phyloP scores from a whole-genome alignment of 2,113 vertebrate genomes.

The Globicephala melas region DNA sequence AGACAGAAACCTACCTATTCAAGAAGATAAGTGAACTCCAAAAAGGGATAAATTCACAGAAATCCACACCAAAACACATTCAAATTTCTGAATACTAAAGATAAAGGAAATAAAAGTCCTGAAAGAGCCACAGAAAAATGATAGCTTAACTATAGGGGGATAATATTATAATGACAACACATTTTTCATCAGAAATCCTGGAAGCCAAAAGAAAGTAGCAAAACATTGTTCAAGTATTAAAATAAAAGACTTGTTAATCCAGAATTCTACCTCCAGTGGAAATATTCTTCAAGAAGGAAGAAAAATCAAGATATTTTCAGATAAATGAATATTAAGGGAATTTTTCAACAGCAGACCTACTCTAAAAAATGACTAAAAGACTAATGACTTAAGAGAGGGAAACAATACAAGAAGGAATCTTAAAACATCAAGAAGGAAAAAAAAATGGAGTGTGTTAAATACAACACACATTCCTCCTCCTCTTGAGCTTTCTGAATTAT shows the following conservation, averaged over 20 bases:
- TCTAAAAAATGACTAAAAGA: not conserved
- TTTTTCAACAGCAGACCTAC: not conserved
- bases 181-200: not conserved
- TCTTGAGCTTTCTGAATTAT: not conserved
- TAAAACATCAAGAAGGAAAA: not conserved
- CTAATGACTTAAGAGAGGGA: not conserved
- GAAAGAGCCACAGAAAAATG: not conserved
- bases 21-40: not conserved
- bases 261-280: not conserved
- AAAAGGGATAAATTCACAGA: not conserved
- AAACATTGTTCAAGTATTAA: not conserved
- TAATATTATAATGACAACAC: not conserved
- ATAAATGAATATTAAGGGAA: not conserved
- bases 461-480: not conserved
- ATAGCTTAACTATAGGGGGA: not conserved
- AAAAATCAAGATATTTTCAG: not conserved
- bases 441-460: not conserved
- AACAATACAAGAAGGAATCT: not conserved
- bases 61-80: not conserved
- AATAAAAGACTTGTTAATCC: not conserved
- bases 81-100: not conserved
- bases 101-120: not conserved
- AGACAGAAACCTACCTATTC: not conserved
- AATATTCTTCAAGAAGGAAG: not conserved
- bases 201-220: not conserved